Evolutionary conservation across 1,140 invertebrate species (phyloP).

Genomic region (Fopius arisanus): DNA sequence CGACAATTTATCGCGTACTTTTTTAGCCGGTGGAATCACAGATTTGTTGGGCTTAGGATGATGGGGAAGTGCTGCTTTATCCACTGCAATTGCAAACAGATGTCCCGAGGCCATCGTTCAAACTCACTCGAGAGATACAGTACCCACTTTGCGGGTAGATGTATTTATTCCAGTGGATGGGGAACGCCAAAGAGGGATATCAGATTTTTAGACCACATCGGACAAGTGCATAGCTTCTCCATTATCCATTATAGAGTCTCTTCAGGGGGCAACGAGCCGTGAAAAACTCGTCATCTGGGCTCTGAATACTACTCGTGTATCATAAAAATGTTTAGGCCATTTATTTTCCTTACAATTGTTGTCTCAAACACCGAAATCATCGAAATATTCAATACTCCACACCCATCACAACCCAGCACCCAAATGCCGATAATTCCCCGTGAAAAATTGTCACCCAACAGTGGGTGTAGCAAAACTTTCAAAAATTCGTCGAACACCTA

Average conservation of each 20-base stretch:
- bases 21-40: too few relatives aligned
- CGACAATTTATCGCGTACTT: too few relatives aligned
- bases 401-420: too few relatives aligned
- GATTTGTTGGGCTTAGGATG: neutral
- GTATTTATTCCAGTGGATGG: neutral
- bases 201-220: neutral
- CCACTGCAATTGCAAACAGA: conserved; percentile 19
- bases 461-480: conserved; percentile 20
- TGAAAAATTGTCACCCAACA: conserved; percentile 31
- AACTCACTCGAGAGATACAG: conserved; percentile 4
- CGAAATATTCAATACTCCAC: too few relatives aligned
- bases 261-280: conserved; percentile 50
- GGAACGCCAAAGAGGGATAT: neutral
- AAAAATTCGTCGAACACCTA: conserved; percentile 39
- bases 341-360: too few relatives aligned
- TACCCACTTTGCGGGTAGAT: neutral
- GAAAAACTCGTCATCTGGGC: conserved; percentile 53
- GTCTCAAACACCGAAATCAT: too few relatives aligned
- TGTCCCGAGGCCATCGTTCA: neutral
- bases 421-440: neutral
- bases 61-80: neutral
- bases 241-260: conserved; percentile 37
- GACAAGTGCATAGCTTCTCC: conserved; percentile 48
- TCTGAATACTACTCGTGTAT: conserved; percentile 39
- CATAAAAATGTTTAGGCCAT: too few relatives aligned